Base-by-base conservation (phyloP, 2,797 vertebrate species). In the Yasuhikotakia modesta region DNA sequence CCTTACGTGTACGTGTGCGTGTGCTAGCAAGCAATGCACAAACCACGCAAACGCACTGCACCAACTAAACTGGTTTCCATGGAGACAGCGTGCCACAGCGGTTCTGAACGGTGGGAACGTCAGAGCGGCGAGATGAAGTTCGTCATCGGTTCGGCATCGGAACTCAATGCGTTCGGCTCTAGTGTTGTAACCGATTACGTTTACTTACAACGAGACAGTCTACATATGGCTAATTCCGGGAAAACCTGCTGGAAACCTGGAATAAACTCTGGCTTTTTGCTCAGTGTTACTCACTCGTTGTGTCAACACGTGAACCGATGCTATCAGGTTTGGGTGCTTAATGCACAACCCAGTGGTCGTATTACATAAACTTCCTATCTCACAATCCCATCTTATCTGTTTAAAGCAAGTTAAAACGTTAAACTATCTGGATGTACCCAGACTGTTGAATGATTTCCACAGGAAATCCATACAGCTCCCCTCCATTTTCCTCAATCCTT, bases 61-160 rank as follows among this genome's bases (percentile, higher is more conserved):
- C 85, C 89, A 84, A 82, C 84, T 83, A 80, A 84, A 84, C 78
- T 76, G 70, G 92, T 93, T 87, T 81, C 92, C 88, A 89, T 89
- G 89, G 90, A 70, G 88, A 93, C 92, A 81, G 79, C 84, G 80
- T 85, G 68, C 78, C 61, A 88, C 83, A 86, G 85, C 69, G 76
- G 79, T 58, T 73, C 32, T 1, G 70, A 80, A 68, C 82, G 11
- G 48, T 45, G 19, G 27, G 68, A 52, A 79, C 75, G 82, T 83
- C 80, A 80, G 53, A 57, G 70, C 70, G 84, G 12, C 39, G 61
- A 27, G 14, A 24, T 35, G 52, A 68, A 24, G 45, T 74, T 83
- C 84, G 83, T 83, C 79, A 75, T 53, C 35, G 30, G 24, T n/a
- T 4, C 11, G 2, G 53, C 60, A 30, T 39, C 13, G 17, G 24